Percentiles rank a stretch among this genome's conserved stretches.
Evolutionary conservation across 2,797 vertebrate species (phyloP).

Genomic region (Phaenicophaeus curvirostris): DNA sequence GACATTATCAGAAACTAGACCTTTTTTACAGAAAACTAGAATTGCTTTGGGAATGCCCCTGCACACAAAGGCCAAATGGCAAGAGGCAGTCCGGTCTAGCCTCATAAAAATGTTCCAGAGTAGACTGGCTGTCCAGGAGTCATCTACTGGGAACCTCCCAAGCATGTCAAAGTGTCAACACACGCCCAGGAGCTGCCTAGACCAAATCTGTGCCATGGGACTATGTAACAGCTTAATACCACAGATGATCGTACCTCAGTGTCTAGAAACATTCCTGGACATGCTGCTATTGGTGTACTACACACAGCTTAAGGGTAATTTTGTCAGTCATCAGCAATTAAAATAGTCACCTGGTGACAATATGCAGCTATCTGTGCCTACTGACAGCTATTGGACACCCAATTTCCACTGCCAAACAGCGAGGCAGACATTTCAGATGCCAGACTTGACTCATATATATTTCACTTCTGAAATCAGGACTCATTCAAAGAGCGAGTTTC

Average conservation of each 20-base stretch:
- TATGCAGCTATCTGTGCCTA: not conserved
- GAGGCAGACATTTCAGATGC: not conserved
- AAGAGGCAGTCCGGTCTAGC: fast-evolving
- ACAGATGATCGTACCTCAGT: fast-evolving
- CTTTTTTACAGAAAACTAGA: not conserved
- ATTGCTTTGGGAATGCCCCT: not conserved
- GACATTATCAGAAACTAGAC: not conserved
- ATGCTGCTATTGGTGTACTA: not conserved
- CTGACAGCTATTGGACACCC: not conserved
- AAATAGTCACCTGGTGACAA: not conserved
- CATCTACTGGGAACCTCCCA: not conserved
- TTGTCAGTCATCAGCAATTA: not conserved
- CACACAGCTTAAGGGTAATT: not conserved
- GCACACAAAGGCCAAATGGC: not conserved
- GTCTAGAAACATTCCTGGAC: not conserved
- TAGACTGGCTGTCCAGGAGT: not conserved
- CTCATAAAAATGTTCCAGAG: not conserved
- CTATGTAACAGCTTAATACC: not conserved
- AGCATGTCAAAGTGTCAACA: not conserved
- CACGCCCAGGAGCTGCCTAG: not conserved
- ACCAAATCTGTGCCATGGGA: not conserved
- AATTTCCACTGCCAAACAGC: not conserved
- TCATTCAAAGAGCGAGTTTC: not conserved
- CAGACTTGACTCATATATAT: not conserved
- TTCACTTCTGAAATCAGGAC: not conserved